Conservation (phyloP, 2,113 vertebrate genomes). For the Accipiter virgatus region DNA sequence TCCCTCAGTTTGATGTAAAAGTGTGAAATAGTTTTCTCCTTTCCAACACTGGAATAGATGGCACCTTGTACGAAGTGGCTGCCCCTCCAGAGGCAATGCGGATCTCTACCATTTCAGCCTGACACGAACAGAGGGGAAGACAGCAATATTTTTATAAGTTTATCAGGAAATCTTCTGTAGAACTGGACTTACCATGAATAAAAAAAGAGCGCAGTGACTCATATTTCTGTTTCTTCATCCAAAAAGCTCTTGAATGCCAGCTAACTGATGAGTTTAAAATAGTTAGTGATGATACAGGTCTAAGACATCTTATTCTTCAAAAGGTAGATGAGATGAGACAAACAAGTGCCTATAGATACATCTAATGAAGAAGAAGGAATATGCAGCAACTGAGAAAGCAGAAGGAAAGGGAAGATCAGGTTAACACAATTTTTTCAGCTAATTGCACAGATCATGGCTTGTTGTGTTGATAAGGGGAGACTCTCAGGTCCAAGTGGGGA, state of each 20-base stretch:
- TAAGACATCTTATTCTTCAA: not conserved
- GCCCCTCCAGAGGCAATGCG: not conserved
- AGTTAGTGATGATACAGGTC: not conserved
- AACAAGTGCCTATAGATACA: not conserved
- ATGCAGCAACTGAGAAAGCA: not conserved
- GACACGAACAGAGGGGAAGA: not conserved
- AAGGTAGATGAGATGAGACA: not conserved
- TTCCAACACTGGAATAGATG: not conserved
- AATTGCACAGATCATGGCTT: not conserved
- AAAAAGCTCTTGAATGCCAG: not conserved
- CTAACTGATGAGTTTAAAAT: not conserved
- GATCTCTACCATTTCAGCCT: not conserved
- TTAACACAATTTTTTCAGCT: not conserved
- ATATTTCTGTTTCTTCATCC: not conserved
- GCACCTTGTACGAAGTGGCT: not conserved
- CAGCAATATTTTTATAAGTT: not conserved
- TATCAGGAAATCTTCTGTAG: not conserved
- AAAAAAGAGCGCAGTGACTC: not conserved
- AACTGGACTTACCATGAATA: not conserved
- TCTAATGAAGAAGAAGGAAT: not conserved
- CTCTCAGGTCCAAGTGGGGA: not conserved
- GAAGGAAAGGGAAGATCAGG: not conserved
- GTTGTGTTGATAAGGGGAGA: not conserved
- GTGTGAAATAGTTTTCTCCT: not conserved
- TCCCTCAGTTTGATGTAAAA: not conserved